Conservation (phyloP, 2,113 vertebrate genomes). For the Sardina pilchardus region DNA sequence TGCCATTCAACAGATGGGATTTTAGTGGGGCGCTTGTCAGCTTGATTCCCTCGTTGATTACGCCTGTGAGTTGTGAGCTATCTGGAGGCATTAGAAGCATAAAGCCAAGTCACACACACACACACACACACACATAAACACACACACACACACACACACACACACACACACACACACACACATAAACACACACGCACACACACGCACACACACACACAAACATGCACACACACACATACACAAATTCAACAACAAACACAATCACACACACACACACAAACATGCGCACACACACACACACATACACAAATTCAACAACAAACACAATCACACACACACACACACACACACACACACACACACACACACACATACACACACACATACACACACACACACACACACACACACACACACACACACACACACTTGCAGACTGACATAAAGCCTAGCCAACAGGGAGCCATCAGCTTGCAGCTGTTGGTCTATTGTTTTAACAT, state of each 20-base stretch:
- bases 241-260: too few species aligned
- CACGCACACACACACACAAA: background rate
- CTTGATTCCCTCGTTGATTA: constrained; percentile 45
- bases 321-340: too few species aligned
- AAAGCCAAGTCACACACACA: background rate
- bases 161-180: background rate
- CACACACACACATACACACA: too few species aligned
- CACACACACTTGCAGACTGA: background rate
- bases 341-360: too few species aligned
- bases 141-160: background rate
- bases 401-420: constrained; percentile 6
- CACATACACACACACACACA: background rate
- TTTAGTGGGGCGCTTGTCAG: constrained; percentile 55
- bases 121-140: background rate
- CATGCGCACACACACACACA: too few species aligned
- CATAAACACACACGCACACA: background rate
- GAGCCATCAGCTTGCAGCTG: background rate
- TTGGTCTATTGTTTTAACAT: background rate
- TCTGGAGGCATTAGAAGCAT: constrained; percentile 47
- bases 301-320: too few species aligned
- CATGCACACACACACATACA: too few species aligned
- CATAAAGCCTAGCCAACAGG: background rate
- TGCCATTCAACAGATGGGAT: constrained; percentile 58
- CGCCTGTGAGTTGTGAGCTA: constrained; percentile 33
- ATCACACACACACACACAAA: too few species aligned